Evolutionary conservation across 2,113 vertebrate genomes (phyloP), one percentile per base, ranked within the genome.

Genomic region (Nycticorax nycticorax): DNA sequence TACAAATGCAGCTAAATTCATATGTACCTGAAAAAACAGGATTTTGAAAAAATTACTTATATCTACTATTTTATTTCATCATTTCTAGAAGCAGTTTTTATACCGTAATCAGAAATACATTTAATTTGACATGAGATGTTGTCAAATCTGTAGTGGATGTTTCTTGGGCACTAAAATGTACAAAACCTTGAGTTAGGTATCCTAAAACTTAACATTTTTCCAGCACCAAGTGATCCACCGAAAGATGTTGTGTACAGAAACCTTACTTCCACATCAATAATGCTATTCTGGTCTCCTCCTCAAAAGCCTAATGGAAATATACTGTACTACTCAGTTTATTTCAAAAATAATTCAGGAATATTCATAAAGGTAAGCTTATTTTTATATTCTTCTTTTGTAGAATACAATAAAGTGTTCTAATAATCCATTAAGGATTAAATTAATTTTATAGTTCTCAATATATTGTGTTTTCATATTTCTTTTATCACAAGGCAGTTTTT

Each of bases 271-370:
- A 98, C 98, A 53, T 98, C 99, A 68, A 92, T 99, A 95, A 97
- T 97, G 88, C 72, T 99, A 17, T 98, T 96, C 85, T 99, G 99
- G 99, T 97, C 72, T 20, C 98, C 99, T 88, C 99, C 99, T 57
- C 97, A 96, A 82, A 98, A 99, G 63, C 99, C 99, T 72, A 99
- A 99, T 94, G 99, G 99, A 69, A 97, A 99, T 89, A 98, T 99
- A 97, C 96, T 97, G 35, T 98, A 98, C 93, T 99, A 99, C 96
- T 98, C 98, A 33, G 96, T 99, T 97, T 99, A 98, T 97, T 99
- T 99, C 91, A 97, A 97, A 92, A 96, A 98, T 72, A 96, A 96
- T 93, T 97, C 97, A 63, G 98, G 96, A 87, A 93, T 98, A 93
- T 98, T 92, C 81, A n/a, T 97, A 53, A 96, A 99, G 99, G 99